Evolutionary conservation across 37 sponge, comb jelly and placozoan genomes (phyloP), one percentile per base, ranked within the genome.

Genomic region (Aplysina aerophoba): DNA sequence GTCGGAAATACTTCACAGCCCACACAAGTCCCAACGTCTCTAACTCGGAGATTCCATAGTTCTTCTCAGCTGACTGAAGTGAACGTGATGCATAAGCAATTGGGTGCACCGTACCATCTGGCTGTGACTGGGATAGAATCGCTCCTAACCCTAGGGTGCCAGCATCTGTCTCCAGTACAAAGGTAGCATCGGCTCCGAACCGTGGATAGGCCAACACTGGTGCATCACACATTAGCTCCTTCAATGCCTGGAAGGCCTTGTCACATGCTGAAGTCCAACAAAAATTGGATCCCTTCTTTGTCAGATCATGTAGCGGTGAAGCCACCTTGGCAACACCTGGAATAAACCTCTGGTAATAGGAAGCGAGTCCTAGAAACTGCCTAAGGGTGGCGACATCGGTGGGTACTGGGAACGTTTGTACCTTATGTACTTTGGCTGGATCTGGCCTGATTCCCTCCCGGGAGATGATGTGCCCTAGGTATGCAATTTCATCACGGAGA

Each of bases 1-100:
- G 36, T 2, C 88, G 35, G 59, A 87, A 87, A 19, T 64, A n/a
- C 65, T 60, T 55, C 5, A 67, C 31, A 21, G 88, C 88, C 75
- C 88, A 83, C 28, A 88, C 84, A n/a, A 71, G 60, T 22, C 54
- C 84, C 16, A 84, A 36, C 21, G 84, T 59, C 35, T 88, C 84
- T 21, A 84, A 37, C 41, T 85, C 79, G 1, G 85, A 44, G 14
- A 78, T 77, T 0, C 68, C 55, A 36, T 88, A 85, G 56, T 55
- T 66, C 20, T 40, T 30, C 38, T 88, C 89, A 38, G 38, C 41
- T 27, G 75, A 3, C 21, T 66, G 25, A 1, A 85, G 28, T 22
- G 81, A 39, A 24, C 86, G 89, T 36, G 81, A 59, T 21, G 84
- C 87, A 88, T 92, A 92, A 4, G 93, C 93, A 0, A 89, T 53